A percentile compares a stretch with the other conserved stretches of the same genome.
Conservation (phyloP, 2,888 invertebrate genomes). For the Orchesellides sinensis region DNA sequence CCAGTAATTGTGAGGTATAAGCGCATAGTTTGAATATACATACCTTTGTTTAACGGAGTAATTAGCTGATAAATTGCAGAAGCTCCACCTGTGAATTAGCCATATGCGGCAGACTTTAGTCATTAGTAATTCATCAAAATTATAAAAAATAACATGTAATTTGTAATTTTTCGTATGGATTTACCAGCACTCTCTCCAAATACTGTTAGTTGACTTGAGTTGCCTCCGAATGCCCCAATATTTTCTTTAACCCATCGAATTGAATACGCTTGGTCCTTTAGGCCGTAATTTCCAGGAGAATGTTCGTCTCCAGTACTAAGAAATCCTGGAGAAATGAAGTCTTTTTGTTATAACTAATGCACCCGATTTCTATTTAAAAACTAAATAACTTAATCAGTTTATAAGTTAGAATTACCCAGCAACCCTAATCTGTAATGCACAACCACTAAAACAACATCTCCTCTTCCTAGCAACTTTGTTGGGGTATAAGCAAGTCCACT, state of each 20-base stretch:
- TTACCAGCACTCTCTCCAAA: constrained; percentile 40
- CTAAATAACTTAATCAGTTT: not conserved
- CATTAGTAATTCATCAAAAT: too few relatives aligned
- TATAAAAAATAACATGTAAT: too few relatives aligned
- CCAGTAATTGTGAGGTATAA: not conserved
- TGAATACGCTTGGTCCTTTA: constrained; percentile 18
- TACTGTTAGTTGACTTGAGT: constrained; percentile 1
- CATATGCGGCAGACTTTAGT: not conserved
- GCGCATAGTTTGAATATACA: not conserved
- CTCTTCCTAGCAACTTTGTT: constrained; percentile 8
- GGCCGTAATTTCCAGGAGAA: constrained; percentile 27
- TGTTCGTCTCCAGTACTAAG: constrained; percentile 7
- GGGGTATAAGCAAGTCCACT: not conserved
- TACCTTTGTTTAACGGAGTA: constrained; percentile 43
- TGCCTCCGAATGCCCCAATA: constrained; percentile 8
- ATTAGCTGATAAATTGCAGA: constrained; percentile 30
- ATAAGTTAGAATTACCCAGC: not conserved
- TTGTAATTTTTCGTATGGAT: not conserved
- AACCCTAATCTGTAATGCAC: constrained; percentile 29
- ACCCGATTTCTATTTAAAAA: not conserved
- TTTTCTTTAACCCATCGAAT: constrained; percentile 33
- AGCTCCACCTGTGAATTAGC: constrained; percentile 18
- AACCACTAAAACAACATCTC: constrained; percentile 28
- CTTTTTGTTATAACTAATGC: not conserved
- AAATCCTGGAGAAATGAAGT: constrained; percentile 12